Conservation (phyloP, 2,113 vertebrate genomes). For the Glareola pratincola region DNA sequence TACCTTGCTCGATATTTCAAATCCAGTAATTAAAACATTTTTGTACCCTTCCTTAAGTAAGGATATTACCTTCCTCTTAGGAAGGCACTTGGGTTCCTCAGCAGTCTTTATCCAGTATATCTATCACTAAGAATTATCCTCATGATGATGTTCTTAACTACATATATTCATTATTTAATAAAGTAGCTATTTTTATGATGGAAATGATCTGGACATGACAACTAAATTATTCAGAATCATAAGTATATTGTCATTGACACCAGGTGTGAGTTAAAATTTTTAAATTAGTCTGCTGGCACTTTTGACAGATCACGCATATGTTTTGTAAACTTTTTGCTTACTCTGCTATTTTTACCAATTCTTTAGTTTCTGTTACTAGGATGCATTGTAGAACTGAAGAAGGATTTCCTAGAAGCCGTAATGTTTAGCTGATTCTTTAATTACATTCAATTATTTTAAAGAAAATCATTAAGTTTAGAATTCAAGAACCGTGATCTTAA, state of each 20-base stretch:
- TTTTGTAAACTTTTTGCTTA: conserved; percentile 10
- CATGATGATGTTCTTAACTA: conserved; percentile 46
- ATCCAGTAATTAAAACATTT: conserved; percentile 25
- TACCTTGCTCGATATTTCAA: background rate
- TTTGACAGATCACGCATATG: background rate
- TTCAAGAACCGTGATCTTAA: background rate
- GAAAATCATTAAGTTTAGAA: background rate
- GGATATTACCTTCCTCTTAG: background rate
- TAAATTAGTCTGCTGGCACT: background rate
- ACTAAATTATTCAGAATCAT: conserved; percentile 51
- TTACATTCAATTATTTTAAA: background rate
- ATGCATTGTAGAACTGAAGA: background rate
- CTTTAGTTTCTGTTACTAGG: background rate
- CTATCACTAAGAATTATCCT: conserved; percentile 55
- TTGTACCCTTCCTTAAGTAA: background rate
- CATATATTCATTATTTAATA: conserved; percentile 52
- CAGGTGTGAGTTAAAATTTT: conserved; percentile 12
- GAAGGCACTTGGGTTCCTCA: background rate
- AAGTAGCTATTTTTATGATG: conserved; percentile 48
- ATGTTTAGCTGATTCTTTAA: background rate
- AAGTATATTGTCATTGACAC: conserved; percentile 34
- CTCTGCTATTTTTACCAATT: background rate
- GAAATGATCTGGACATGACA: conserved; percentile 38
- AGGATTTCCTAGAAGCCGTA: background rate
- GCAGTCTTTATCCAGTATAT: conserved; percentile 1